These are phyloP conservation scores for Botia kubotai DNA, from an alignment of 2,797 vertebrate genomes.

Conservation along the genomic window DNA sequence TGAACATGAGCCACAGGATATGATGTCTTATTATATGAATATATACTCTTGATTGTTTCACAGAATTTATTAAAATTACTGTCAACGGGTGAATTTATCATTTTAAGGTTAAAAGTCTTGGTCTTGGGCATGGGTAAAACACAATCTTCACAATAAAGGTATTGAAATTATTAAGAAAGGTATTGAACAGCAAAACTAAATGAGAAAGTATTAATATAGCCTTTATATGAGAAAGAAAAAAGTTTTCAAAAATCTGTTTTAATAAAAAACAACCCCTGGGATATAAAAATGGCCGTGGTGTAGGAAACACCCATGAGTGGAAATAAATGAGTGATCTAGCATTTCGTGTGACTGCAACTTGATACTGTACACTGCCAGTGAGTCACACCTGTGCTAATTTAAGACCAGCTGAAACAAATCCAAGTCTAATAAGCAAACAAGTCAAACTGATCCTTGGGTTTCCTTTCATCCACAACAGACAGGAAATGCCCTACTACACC, in stretches of 20 bases:
- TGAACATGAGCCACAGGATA: not conserved
- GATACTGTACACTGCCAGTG: not conserved
- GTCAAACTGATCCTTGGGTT: conserved; percentile 14
- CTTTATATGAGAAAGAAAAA: too few species aligned
- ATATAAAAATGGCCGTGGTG: not conserved
- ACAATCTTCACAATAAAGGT: not conserved
- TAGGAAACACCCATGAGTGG: not conserved
- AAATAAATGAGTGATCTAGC: not conserved
- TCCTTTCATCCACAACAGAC: not conserved
- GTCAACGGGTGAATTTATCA: too few species aligned
- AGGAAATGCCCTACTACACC: conserved; percentile 23
- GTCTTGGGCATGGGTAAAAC: too few species aligned
- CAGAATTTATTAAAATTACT: too few species aligned
- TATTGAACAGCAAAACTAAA: not conserved
- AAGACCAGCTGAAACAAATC: not conserved
- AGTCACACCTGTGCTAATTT: conserved; percentile 20
- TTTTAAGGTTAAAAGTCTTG: too few species aligned
- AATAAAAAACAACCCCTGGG: conserved; percentile 1
- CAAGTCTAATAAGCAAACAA: conserved; percentile 21
- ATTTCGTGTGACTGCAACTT: not conserved
- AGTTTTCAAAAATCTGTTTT: not conserved
- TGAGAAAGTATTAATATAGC: not conserved
- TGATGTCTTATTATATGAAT: not conserved
- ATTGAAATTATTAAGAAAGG: not conserved
- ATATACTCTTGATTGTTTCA: too few species aligned